Percentiles rank a stretch among this genome's conserved stretches.
phyloP scores from a whole-genome alignment of 2,797 vertebrate genomes.

The Sphenodon punctatus region DNA sequence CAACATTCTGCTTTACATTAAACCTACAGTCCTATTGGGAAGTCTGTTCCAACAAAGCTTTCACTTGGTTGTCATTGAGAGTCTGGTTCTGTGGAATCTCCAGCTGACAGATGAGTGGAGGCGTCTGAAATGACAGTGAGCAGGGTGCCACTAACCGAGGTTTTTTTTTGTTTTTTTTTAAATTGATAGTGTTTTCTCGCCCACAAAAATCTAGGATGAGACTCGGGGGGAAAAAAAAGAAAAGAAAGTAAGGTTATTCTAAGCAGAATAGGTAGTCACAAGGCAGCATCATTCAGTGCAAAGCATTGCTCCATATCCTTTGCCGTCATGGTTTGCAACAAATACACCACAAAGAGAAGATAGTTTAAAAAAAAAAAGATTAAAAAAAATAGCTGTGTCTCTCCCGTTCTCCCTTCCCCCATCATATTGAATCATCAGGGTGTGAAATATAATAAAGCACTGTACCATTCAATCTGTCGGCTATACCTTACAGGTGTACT shows the following conservation, averaged over 20 bases:
- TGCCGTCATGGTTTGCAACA: not conserved
- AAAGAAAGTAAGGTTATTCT: not conserved
- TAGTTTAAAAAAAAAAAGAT: not conserved
- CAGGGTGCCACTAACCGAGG: not conserved
- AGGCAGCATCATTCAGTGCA: not conserved
- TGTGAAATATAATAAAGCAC: constrained; percentile 99
- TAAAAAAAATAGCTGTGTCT: constrained; percentile 49
- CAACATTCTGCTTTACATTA: not conserved
- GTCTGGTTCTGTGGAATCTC: not conserved
- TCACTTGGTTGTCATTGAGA: not conserved
- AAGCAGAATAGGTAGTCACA: not conserved
- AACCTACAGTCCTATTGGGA: not conserved
- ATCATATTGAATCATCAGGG: constrained; percentile 85
- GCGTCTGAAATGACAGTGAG: not conserved
- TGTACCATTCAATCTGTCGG: constrained; percentile 92
- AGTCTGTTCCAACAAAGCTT: not conserved
- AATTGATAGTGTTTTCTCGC: not conserved
- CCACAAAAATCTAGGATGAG: not conserved
- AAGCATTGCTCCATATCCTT: not conserved
- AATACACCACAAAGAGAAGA: constrained; percentile 40
- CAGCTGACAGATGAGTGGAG: not conserved
- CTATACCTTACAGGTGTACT: constrained; percentile 93
- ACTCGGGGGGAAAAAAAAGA: not conserved
- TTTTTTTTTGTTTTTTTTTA: not conserved
- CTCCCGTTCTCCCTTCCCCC: constrained; percentile 54